phyloP scores from a whole-genome alignment of 1,140 invertebrate species.

The Amyelois transitella region DNA sequence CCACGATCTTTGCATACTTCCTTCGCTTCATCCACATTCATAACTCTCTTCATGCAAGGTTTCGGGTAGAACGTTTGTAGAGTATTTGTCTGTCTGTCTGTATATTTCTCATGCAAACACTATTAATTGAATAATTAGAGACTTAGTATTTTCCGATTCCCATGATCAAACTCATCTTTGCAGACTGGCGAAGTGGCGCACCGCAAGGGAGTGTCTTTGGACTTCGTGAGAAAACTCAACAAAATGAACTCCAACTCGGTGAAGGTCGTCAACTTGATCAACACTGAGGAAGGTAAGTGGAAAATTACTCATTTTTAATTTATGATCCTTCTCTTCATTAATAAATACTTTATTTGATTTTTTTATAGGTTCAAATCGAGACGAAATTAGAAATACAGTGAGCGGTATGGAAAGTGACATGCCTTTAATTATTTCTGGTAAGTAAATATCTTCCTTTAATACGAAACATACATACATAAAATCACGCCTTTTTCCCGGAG shows the following conservation, averaged over 20 bases:
- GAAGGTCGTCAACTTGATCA: conserved; percentile 25
- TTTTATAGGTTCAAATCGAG: conserved; percentile 9
- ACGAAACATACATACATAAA: too few species aligned
- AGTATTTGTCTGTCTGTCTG: too few species aligned
- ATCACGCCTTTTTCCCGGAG: too few species aligned
- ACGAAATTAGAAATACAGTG: conserved; percentile 25
- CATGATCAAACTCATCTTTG: conserved; percentile 3
- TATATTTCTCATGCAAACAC: too few species aligned
- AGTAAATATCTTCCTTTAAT: neutral
- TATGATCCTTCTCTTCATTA: too few species aligned
- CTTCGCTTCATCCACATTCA: too few species aligned
- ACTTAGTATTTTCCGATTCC: too few species aligned
- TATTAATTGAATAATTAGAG: too few species aligned
- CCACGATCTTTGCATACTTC: too few species aligned
- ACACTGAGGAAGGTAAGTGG: conserved; percentile 37
- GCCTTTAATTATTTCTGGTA: conserved; percentile 38
- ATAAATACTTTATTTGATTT: too few species aligned
- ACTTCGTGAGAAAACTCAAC: conserved; percentile 39
- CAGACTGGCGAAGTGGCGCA: conserved; percentile 30
- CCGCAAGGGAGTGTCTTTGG: conserved; percentile 17
- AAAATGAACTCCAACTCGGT: conserved; percentile 46
- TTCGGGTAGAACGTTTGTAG: too few species aligned
- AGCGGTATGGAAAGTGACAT: conserved; percentile 27
- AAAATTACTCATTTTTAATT: neutral
- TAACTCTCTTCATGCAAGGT: too few species aligned